Evolutionary conservation across 2,797 vertebrate species (phyloP), one percentile per base, ranked within the genome.

Genomic region (Acrocephalus scirpaceus): DNA sequence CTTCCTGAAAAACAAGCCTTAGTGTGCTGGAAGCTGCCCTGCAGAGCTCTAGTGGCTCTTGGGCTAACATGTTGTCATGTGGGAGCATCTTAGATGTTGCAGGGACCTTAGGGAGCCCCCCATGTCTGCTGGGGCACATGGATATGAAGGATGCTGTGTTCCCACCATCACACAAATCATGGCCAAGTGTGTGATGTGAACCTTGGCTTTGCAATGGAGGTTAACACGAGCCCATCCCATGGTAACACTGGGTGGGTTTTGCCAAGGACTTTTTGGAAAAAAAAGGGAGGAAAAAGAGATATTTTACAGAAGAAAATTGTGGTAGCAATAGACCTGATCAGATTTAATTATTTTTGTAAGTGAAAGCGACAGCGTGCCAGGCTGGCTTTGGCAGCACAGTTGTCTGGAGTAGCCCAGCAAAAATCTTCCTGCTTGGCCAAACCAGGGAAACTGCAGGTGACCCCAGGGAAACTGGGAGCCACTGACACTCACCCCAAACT

Each of bases 251-350:
- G 8, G 6, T 44, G 40, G 18, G 12, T 23, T 42, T 58, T 66
- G 18, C 34, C 36, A 64, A 64, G n/a, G 29, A 29, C 8, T 20
- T 66, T 22, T 45, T 54, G 5, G 34, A 12, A 2, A 3, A 61
- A 19, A 7, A 0, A 1, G 2, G 42, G 3, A 20, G 0, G 0
- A 2, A 8, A 50, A 71, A 16, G 11, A 11, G 6, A 2, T 22
- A 16, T 47, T 64, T 79, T 47, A 38, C 7, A 23, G 23, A 23
- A 61, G n/a, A 67, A 65, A 74, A 72, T 3, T 10, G 27, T 44
- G 58, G 25, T 47, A 86, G 62, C 40, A 66, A 34, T 10, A 62
- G 38, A 66, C 17, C 27, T 20, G 15, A 51, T 60, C 19, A 53
- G 14, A 36, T 60, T 66, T 13, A 26, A 42, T 53, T n/a, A 11